Base-by-base conservation (phyloP, 2,113 vertebrate genomes). In the Sapayoa aenigma region DNA sequence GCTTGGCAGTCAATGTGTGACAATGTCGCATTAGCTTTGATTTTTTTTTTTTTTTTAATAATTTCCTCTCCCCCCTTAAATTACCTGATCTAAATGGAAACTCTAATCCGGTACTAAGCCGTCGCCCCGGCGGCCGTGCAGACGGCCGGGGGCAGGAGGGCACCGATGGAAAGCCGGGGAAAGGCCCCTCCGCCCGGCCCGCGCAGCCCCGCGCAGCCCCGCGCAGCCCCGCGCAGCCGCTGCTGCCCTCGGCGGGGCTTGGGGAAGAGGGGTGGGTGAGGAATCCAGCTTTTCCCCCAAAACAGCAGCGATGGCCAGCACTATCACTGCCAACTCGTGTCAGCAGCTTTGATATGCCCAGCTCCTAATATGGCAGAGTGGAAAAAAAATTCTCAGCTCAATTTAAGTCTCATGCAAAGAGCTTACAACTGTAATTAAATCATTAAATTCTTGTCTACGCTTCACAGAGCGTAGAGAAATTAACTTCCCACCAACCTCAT, bases 391-490 rank as follows among this genome's bases (percentile, higher is more conserved):
- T 99, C 99, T 99, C 98, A 99, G 99, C 99, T 99, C 99, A 99
- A 99, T 99, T 99, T 99, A 99, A 99, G 99, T 99, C 99, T 99
- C 99, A 99, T 99, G 99, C 99, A 99, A 99, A 99, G 99, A 99
- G 99, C 99, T 99, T 99, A 99, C 99, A 99, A 99, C 99, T 99
- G 99, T 99, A 99, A 98, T 98, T 98, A 98, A 98, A 98, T 98
- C 98, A 98, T 98, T 98, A 98, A 98, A 98, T 98, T 98, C 98
- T 98, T 98, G 98, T 98, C 98, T 98, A 98, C 98, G 98, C 98
- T 98, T 98, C 98, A 98, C 96, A 98, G 98, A 98, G 98, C 98
- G 96, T 97, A 98, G 98, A 98, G 98, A 98, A 98, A 98, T 99
- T 99, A 99, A 99, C 99, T 99, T 99, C 99, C 99, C 99, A 99